Percentiles rank a stretch among this genome's conserved stretches.
These are phyloP conservation scores for Taenaris catops DNA, from an alignment of 2,888 invertebrate genomes.

Conservation along the genomic window DNA sequence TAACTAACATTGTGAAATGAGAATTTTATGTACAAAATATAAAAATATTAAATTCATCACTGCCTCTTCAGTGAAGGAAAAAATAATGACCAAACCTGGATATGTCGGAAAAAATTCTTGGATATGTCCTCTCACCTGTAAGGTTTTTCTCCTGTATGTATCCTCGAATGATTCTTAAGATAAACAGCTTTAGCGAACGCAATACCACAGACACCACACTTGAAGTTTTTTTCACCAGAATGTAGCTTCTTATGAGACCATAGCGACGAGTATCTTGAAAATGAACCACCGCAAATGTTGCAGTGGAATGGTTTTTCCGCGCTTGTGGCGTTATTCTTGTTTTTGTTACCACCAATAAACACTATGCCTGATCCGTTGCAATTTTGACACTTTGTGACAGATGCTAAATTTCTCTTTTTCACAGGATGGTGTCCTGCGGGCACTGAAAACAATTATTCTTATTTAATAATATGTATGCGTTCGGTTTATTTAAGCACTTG, in stretches of 20 bases:
- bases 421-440: conserved; percentile 85
- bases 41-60: too few species aligned
- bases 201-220: conserved; percentile 92
- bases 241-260: conserved; percentile 95
- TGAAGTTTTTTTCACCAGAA: conserved; percentile 91
- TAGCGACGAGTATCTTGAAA: conserved; percentile 91
- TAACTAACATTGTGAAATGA: too few species aligned
- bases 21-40: too few species aligned
- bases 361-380: conserved; percentile 94
- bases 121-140: conserved; percentile 60
- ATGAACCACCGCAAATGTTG: conserved; percentile 91
- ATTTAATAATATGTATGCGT: too few species aligned
- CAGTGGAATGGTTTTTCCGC: conserved; percentile 92
- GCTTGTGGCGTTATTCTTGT: conserved; percentile 78
- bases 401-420: conserved; percentile 89
- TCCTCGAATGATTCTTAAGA: conserved; percentile 92
- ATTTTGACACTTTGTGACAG: conserved; percentile 93
- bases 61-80: too few species aligned
- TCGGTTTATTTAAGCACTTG: too few species aligned
- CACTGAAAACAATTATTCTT: too few species aligned
- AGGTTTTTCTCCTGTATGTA: conserved; percentile 87
- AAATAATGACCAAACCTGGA: too few species aligned
- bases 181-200: conserved; percentile 95
- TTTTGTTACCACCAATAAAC: conserved; percentile 84
- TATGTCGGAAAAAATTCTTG: too few species aligned